Conservation (phyloP, 2,113 vertebrate species). For the Jacana jacana region DNA sequence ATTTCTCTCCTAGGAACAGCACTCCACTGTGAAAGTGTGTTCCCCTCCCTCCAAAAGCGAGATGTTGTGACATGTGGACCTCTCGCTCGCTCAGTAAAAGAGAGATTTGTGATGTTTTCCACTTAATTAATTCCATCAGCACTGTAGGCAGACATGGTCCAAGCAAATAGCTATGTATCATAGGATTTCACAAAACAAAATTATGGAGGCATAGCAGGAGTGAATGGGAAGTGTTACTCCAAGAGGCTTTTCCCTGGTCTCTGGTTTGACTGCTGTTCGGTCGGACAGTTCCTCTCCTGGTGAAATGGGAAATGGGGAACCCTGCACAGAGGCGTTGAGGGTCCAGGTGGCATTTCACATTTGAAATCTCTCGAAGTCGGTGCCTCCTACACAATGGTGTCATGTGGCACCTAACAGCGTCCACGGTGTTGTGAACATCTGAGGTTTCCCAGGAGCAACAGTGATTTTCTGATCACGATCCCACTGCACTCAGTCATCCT, state of each 20-base stretch:
- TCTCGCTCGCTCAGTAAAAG: background rate
- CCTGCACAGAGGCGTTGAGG: background rate
- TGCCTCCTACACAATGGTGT: background rate
- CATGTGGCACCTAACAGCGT: background rate
- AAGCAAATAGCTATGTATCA: background rate
- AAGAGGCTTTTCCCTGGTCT: background rate
- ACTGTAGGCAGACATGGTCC: background rate
- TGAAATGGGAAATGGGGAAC: background rate
- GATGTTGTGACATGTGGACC: background rate
- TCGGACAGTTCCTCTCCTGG: background rate
- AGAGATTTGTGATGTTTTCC: background rate
- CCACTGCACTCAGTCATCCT: background rate
- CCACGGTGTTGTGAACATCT: no score
- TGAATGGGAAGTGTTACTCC: background rate
- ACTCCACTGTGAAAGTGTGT: background rate
- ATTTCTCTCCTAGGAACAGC: background rate
- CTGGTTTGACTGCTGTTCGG: background rate
- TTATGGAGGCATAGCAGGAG: background rate
- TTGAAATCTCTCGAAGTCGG: background rate
- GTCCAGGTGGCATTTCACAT: background rate
- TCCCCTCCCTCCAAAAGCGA: background rate
- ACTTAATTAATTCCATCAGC: background rate
- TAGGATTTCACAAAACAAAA: background rate
- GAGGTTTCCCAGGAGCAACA: background rate
- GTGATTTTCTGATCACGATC: background rate